Base-by-base conservation (phyloP, 2,888 invertebrate species). In the Leptopilina syphax region DNA sequence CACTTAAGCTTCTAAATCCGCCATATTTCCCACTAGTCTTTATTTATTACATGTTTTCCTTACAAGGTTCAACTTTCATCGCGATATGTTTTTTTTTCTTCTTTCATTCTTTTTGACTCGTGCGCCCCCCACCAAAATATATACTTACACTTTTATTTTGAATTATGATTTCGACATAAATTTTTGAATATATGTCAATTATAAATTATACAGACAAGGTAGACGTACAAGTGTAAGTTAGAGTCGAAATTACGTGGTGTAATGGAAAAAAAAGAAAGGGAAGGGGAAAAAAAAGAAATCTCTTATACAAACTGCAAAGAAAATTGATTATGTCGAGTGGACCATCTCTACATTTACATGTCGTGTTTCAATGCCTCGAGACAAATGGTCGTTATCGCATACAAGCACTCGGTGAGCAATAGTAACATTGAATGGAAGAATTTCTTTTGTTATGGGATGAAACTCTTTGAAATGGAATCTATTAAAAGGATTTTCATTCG, bases 161-260 rank as follows among this genome's bases (percentile, higher is more conserved):
- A 84, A 88, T 88, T 87, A 86, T 87, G 87, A 89, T 89, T 88
- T 88, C 88, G 88, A 88, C 88, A 88, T 83, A 89, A 88, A 85
- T 87, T 84, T 87, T 88, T 87, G 88, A 88, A 86, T 87, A 34
- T 34, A 83, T 80, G 79, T 82, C 84, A 84, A 85, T 50, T 68
- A 68, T 47, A 4, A 47, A 66, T n/a, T 18, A 50, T 18, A 50
- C 13, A n/a, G 50, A 24, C 3, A 68, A 9, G 24, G 68, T 12
- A 24, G 18, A 68, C 10, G 68, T 47, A 7, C 24, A 18, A n/a
- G 24, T 63, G 63, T 63, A 63, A 63, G 63, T 63, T 60, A 63
- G 18, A 60, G 60, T 60, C 60, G n/a, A 60, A 60, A 60, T 60
- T 60, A 60, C 60, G 60, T 60, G 63, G 18, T 63, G 24, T 63